These are phyloP conservation scores for Phocoena sinus DNA, from an alignment of 2,113 vertebrate genomes.

Conservation along the genomic window DNA sequence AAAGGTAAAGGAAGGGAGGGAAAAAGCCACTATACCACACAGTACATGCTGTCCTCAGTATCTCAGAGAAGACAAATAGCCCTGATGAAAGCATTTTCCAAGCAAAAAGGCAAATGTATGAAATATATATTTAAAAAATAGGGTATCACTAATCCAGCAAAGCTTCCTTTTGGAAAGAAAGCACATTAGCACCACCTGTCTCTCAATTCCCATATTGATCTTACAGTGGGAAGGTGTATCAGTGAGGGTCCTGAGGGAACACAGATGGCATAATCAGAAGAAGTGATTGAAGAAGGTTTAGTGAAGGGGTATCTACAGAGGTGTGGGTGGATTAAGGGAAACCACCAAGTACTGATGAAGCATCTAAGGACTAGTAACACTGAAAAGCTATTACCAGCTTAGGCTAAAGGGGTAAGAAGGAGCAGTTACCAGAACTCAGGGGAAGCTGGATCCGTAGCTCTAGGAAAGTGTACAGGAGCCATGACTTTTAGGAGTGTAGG, in stretches of 20 bases:
- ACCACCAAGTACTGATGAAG: background rate
- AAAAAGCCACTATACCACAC: background rate
- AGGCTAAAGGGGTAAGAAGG: background rate
- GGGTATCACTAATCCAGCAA: background rate
- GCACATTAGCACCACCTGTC: background rate
- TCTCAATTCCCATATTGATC: background rate
- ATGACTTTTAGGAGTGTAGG: background rate
- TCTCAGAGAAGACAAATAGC: background rate
- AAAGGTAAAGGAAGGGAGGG: accelerated
- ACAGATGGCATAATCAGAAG: background rate
- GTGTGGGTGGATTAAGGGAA: background rate
- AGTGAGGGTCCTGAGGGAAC: background rate
- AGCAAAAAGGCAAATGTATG: background rate
- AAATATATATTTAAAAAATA: background rate
- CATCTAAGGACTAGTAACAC: background rate
- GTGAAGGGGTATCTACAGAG: background rate
- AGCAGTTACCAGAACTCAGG: background rate
- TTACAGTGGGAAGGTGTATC: background rate
- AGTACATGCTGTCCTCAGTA: background rate
- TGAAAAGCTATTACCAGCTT: background rate
- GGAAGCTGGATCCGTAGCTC: background rate
- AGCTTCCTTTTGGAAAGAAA: background rate
- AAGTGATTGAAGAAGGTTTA: background rate
- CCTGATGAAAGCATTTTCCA: background rate
- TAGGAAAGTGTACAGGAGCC: background rate